Evolutionary conservation across 1,140 invertebrate genomes (phyloP).

Genomic region (Aphis gossypii): DNA sequence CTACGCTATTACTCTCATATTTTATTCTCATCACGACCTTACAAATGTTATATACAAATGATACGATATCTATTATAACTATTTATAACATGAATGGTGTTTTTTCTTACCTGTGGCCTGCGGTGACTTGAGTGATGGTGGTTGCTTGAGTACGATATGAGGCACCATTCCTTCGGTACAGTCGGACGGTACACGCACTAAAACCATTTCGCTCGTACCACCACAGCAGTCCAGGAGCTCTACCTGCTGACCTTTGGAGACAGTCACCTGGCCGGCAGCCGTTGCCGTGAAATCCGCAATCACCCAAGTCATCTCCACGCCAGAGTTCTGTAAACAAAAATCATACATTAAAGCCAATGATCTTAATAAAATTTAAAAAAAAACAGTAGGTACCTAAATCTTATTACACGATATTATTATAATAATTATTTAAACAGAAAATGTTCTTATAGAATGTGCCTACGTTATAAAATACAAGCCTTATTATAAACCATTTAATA

Average conservation of each 20-base stretch:
- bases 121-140: constrained; percentile 64
- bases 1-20: too few species aligned
- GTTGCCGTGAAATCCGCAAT: constrained; percentile 80
- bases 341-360: background rate
- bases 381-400: background rate
- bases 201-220: constrained; percentile 70
- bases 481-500: too few species aligned
- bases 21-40: background rate
- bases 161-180: constrained; percentile 84
- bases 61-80: background rate
- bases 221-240: constrained; percentile 80
- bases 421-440: background rate
- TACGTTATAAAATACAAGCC: too few species aligned
- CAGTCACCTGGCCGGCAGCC: constrained; percentile 75
- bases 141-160: constrained; percentile 81
- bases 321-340: constrained; percentile 68
- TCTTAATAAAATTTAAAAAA: background rate
- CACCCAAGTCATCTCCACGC: constrained; percentile 86
- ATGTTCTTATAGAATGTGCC: too few species aligned
- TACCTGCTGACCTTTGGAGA: constrained; percentile 88
- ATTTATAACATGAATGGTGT: background rate
- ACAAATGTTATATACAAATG: background rate
- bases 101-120: constrained; percentile 20
- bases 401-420: background rate
- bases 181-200: constrained; percentile 70